phyloP scores from a whole-genome alignment of 2,113 vertebrate genomes.

The Peromyscus leucopus region DNA sequence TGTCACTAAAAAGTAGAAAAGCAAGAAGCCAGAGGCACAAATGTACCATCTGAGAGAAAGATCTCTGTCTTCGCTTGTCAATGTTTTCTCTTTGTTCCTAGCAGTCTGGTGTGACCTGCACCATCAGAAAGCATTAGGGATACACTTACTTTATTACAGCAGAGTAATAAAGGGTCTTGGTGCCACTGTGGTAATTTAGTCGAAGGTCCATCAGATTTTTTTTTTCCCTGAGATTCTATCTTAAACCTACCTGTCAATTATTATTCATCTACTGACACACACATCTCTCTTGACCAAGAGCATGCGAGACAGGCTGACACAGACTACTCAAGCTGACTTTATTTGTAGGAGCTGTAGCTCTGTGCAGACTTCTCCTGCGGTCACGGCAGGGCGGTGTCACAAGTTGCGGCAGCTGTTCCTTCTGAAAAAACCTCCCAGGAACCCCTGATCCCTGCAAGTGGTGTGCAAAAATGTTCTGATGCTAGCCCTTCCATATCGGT shows the following conservation, averaged over 20 bases:
- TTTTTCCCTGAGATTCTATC: slow-evolving; percentile 11
- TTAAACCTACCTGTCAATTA: slow-evolving; percentile 56
- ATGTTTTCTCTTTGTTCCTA: neutral
- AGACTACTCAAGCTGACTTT: neutral
- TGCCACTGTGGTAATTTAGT: neutral
- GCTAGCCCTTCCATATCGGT: neutral
- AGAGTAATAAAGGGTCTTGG: slow-evolving; percentile 31
- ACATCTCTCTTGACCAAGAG: slow-evolving; percentile 22
- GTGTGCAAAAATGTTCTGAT: neutral
- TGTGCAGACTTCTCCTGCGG: neutral
- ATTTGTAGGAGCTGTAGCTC: neutral
- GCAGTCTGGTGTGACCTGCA: neutral
- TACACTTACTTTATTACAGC: neutral
- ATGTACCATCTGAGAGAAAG: neutral
- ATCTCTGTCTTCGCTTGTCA: neutral
- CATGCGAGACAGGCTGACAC: neutral
- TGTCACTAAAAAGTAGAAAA: slow-evolving; percentile 28
- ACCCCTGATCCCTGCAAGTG: neutral
- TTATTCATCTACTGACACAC: neutral
- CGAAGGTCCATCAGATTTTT: neutral
- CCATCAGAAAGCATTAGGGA: neutral
- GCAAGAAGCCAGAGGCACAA: neutral
- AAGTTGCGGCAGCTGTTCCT: neutral
- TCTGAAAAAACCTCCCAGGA: neutral
- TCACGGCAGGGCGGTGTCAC: neutral